Evolutionary conservation across 2,113 vertebrate genomes (phyloP), one percentile per base, ranked within the genome.

Genomic region (Psittacus erithacus): DNA sequence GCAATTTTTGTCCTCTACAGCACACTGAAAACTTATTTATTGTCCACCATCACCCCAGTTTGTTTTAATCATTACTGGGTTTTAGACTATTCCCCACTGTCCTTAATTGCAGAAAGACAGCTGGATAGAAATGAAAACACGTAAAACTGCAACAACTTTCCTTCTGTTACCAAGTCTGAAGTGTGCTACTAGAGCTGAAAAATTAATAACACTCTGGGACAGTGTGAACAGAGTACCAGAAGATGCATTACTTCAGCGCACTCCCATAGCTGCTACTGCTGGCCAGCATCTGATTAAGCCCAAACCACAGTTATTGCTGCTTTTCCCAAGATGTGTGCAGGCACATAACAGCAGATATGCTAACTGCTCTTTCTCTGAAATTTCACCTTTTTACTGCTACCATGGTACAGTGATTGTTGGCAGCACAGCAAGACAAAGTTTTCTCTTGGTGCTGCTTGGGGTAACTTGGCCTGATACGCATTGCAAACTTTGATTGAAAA

Each of bases 41-140:
- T 74, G 71, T 31, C 68, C 44, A 53, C 46, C 27, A 63, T 67
- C 19, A 65, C 17, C 31, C 29, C 1, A 0, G 49, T n/a, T 73
- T 80, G 22, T 59, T 92, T 84, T 92, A 67, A 77, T 69, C 29
- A 18, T 59, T 83, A 39, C 46, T 6, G 5, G 2, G 43, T 91
- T 94, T 87, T 80, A 44, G 78, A 69, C 25, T 86, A 69, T 73
- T 60, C n/a, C 52, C 63, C 16, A 35, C 20, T 14, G 49, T 63
- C 78, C 55, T 46, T 60, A 75, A 88, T 15, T 83, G 50, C 73
- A 81, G 82, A 90, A 92, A 94, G 55, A 73, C 92, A 95, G 55
- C 80, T 93, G 77, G 83, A 78, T 53, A 83, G 76, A 95, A 86
- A 86, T 53, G 35, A 86, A 77, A 93, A 70, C 28, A 63, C 0